phyloP scores from a whole-genome alignment of 2,888 invertebrate species.

The Lepas anatifera region DNA sequence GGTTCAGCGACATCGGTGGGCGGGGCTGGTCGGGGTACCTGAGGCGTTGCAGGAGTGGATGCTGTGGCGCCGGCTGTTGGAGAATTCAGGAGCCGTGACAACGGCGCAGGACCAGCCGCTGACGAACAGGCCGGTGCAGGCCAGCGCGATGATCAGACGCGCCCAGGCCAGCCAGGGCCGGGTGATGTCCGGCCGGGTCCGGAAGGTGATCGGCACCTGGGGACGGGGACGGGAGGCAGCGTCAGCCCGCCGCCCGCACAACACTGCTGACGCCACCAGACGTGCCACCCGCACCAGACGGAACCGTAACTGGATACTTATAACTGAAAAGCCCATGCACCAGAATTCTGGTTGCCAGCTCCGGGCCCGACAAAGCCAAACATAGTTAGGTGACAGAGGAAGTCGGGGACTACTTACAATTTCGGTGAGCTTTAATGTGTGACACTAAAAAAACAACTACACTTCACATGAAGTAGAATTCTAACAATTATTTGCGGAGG shows the following conservation, averaged over 20 bases:
- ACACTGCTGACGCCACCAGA: background rate
- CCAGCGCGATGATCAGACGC: background rate
- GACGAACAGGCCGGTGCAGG: background rate
- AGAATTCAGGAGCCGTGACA: background rate
- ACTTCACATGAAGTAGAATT: too few relatives aligned
- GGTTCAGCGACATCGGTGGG: too few relatives aligned
- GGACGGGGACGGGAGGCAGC: background rate
- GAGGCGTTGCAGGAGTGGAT: conserved; percentile 7
- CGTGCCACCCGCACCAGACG: background rate
- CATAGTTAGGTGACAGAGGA: background rate
- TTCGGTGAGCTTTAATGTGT: too few relatives aligned
- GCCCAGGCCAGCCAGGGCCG: background rate
- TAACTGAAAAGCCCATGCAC: too few relatives aligned
- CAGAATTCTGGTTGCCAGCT: background rate
- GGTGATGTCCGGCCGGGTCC: background rate
- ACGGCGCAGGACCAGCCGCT: conserved; percentile 8
- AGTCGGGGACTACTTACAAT: background rate
- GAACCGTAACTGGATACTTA: too few relatives aligned
- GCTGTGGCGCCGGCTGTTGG: background rate
- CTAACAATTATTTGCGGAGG: too few relatives aligned
- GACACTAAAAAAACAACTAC: too few relatives aligned
- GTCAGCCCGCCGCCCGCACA: background rate
- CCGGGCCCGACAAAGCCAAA: background rate
- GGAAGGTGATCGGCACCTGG: conserved; percentile 6
- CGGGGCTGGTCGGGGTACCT: too few relatives aligned